phyloP scores from a whole-genome alignment of 1,140 invertebrate genomes.

The Nixonia krombeini region DNA sequence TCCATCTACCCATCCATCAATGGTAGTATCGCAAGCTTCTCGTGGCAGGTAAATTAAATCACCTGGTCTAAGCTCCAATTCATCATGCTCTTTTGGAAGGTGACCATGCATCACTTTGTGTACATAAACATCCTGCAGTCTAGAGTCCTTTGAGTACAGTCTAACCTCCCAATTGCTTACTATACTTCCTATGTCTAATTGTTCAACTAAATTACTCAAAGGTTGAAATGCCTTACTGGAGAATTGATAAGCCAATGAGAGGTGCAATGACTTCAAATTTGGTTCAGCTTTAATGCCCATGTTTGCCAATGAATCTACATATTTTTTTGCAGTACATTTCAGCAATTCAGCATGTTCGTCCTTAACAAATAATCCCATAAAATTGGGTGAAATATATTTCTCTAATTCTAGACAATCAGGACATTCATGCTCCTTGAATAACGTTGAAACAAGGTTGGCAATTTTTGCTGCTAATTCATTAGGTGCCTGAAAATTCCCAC shows the following conservation, averaged over 20 bases:
- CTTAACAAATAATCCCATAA: constrained; percentile 88
- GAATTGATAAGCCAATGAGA: constrained; percentile 92
- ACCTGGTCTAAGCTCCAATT: constrained; percentile 86
- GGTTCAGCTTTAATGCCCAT: constrained; percentile 80
- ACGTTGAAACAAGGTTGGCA: constrained; percentile 76
- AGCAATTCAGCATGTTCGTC: constrained; percentile 83
- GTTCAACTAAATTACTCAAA: constrained; percentile 81
- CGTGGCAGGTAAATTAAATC: constrained; percentile 88
- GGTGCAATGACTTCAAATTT: constrained; percentile 86
- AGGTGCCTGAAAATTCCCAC: constrained; percentile 79
- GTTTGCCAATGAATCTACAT: constrained; percentile 82
- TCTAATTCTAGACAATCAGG: constrained; percentile 79
- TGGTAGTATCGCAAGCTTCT: constrained; percentile 79
- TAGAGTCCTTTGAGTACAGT: constrained; percentile 86
- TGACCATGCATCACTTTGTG: constrained; percentile 87
- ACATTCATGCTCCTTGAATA: constrained; percentile 78
- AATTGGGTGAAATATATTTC: constrained; percentile 86
- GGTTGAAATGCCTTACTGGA: constrained; percentile 78
- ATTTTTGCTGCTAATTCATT: constrained; percentile 80
- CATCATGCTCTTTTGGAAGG: constrained; percentile 82
- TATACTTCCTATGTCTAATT: constrained; percentile 75
- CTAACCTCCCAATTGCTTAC: constrained; percentile 86
- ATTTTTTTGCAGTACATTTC: constrained; percentile 81
- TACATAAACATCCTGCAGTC: constrained; percentile 79
- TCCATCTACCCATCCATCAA: constrained; percentile 90